Base-by-base conservation (phyloP, 2,888 invertebrate species). In the Argynnis bischoffii region DNA sequence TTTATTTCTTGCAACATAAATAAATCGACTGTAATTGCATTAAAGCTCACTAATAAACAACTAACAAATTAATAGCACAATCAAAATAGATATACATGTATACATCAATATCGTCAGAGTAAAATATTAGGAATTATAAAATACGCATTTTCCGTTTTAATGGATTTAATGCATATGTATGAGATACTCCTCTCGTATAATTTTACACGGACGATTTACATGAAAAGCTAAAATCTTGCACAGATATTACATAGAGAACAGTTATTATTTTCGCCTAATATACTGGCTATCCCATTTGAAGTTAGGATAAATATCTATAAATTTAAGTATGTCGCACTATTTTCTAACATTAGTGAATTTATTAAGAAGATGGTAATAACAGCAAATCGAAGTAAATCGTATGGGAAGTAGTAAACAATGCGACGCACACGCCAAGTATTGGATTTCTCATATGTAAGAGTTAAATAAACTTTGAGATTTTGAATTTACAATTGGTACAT, bases 131-230 rank as follows among this genome's bases (percentile, higher is more conserved):
- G 35, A 8, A 41, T 41, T 41, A 11, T 41, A 41, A 41, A 2
- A 11, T 8, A 11, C n/a, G n/a, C n/a, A n/a, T 35, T 35, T 31
- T 35, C 35, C 11, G 11, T 11, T 41, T 41, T 15, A 15, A 21
- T 47, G 46, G 6, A 13, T 11, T 57, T 35, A 13, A 41, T 11
- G 46, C 18, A 46, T n/a, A 18, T 2, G 16, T 14, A 3, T 41
- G 18, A 5, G 15, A 41, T 26, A 8, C 21, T 47, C 14, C 6
- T 26, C 26, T 11, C 4, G 1, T 47, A 47, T 21, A 26, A 47
- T 57, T 21, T 57, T 18, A 46, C 3, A 57, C 5, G 46, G 46
- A 57, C 56, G 56, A 56, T 56, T 57, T 6, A 55, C 31, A 57
- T 57, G 14, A 13, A 15, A 15, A 57, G 15, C 15, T 5, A 18